These are phyloP conservation scores for Chloroceryle aenea DNA, from an alignment of 2,113 vertebrate species.

Conservation along the genomic window DNA sequence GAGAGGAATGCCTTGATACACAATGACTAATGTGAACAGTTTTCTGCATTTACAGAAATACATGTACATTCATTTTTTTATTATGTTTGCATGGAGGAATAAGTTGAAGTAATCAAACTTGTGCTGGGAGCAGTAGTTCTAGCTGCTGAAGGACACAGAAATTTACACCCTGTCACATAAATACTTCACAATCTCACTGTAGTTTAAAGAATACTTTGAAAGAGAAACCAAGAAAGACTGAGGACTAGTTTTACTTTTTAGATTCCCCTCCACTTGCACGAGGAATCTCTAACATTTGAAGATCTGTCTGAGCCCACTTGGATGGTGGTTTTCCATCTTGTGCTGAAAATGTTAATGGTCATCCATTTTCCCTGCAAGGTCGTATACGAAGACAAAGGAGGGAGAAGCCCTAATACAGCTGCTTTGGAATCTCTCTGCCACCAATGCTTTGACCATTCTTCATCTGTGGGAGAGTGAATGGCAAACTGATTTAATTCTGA, in stretches of 20 bases:
- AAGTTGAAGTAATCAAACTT: background rate
- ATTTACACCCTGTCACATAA: background rate
- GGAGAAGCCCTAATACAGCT: background rate
- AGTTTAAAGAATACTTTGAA: background rate
- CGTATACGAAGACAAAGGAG: background rate
- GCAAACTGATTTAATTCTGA: background rate
- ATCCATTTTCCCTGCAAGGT: background rate
- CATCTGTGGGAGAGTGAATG: fast-evolving
- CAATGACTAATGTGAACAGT: background rate
- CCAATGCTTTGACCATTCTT: background rate
- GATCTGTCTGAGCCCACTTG: background rate
- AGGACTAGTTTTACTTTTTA: background rate
- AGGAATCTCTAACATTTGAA: background rate
- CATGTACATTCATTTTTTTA: background rate
- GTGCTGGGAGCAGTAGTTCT: background rate
- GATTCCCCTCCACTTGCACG: background rate
- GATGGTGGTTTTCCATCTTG: background rate
- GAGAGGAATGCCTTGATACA: background rate
- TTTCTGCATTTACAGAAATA: background rate
- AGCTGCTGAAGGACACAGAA: background rate
- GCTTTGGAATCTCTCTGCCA: background rate
- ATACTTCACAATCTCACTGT: conserved; percentile 12
- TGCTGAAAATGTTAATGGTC: background rate
- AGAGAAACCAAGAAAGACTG: background rate
- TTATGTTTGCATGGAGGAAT: background rate